Evolutionary conservation across 2,888 invertebrate genomes (phyloP), one percentile per base, ranked within the genome.

Genomic region (Epinotia nisella): DNA sequence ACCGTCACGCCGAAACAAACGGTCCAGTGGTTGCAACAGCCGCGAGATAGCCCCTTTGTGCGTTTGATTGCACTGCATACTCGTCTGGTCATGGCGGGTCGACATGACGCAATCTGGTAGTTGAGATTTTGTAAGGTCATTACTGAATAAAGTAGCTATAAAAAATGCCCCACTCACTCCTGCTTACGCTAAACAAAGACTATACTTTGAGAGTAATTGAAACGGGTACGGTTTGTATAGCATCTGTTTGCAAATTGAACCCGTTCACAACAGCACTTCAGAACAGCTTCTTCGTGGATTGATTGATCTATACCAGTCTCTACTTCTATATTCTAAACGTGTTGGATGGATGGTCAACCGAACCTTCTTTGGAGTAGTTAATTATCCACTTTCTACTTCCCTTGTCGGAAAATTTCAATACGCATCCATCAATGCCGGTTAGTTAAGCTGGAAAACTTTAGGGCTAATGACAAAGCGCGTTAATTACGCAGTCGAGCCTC

Each of bases 21-120:
- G 67, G 72, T 72, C 67, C 67, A 62, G 45, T 61, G 69, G 61
- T 68, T 68, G 72, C 67, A 72, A 70, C 61, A 53, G 53, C 51
- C 17, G 21, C 49, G 55, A 61, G 65, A 71, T 66, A 71, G 60
- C 66, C 67, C 21, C 72, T 72, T 67, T 72, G 72, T 72, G 49
- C 72, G 72, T 72, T 72, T 72, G 67, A 72, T 72, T 72, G 67
- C 72, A 61, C 56, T 68, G 72, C 72, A 72, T 68, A 68, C 72
- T 71, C 61, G 56, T 61, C 70, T 64, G 72, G 61, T 68, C 67
- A 72, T 72, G 51, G 24, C 21, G 53, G 29, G 61, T 70, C 69
- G 69, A 70, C 69, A 21, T 65, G 69, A 55, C 55, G 55, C 67
- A 62, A 72, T 49, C 49, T 56, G 60, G 13, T 55, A 24, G 21